Conservation (phyloP, 2,888 invertebrate genomes). For the Limulus polyphemus region DNA sequence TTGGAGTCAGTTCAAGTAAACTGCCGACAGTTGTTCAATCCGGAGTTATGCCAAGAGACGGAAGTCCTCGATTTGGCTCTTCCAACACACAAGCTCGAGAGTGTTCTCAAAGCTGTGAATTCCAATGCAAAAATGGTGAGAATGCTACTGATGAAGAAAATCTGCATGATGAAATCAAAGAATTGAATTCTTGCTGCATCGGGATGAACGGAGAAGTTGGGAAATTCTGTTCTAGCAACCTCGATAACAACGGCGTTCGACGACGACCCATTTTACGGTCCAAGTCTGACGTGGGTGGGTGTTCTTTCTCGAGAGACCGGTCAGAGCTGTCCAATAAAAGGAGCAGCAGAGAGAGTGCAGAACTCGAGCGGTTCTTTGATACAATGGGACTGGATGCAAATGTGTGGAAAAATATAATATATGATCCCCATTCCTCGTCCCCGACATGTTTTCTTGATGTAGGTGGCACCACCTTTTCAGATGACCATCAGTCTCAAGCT, state of each 20-base stretch:
- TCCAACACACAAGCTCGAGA: too few species aligned
- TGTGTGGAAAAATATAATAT: constrained; percentile 32
- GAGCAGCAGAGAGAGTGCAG: constrained; percentile 34
- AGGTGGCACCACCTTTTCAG: constrained; percentile 72
- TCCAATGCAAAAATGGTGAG: too few species aligned
- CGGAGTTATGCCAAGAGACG: too few species aligned
- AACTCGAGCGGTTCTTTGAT: constrained; percentile 82
- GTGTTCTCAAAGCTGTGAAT: too few species aligned
- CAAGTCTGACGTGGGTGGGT: constrained; percentile 70
- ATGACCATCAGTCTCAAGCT: constrained; percentile 23
- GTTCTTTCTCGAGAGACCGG: constrained; percentile 43
- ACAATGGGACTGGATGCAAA: constrained; percentile 69
- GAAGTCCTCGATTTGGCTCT: too few species aligned
- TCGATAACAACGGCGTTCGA: constrained; percentile 4
- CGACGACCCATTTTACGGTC: constrained; percentile 62
- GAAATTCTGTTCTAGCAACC: too few species aligned
- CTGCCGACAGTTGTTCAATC: too few species aligned
- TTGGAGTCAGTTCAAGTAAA: too few species aligned
- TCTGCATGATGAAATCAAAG: too few species aligned
- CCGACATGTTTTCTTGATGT: constrained; percentile 62
- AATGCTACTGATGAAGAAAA: too few species aligned
- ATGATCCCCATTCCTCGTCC: constrained; percentile 29
- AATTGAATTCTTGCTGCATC: too few species aligned
- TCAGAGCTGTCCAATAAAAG: constrained; percentile 21
- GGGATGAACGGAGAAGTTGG: too few species aligned